A percentile compares a stretch with the other conserved stretches of the same genome.
phyloP scores from a whole-genome alignment of 2,888 invertebrate genomes.

The Hipparchia semele region DNA sequence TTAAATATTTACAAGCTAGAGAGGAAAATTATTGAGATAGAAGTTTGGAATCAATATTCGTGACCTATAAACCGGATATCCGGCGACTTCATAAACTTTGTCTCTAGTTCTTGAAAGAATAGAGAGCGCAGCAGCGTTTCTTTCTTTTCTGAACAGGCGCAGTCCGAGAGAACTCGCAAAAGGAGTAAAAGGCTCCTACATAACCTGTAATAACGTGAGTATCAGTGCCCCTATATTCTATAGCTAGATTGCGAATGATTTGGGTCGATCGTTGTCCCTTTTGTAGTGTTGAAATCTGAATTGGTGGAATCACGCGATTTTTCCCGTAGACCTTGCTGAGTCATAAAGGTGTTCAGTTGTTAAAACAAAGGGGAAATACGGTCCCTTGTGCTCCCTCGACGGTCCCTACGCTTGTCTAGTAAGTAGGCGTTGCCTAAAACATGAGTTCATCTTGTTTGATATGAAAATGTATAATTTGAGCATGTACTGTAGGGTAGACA shows the following conservation, averaged over 20 bases:
- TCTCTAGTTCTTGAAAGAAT: constrained; percentile 76
- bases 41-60: constrained; percentile 47
- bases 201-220: constrained; percentile 83
- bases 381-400: constrained; percentile 34
- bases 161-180: constrained; percentile 81
- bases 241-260: constrained; percentile 49
- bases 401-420: constrained; percentile 39
- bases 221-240: constrained; percentile 52
- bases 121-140: constrained; percentile 79
- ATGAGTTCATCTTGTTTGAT: constrained; percentile 12
- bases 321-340: constrained; percentile 50
- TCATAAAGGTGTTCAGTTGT: constrained; percentile 48
- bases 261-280: constrained; percentile 43
- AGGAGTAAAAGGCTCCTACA: constrained; percentile 84
- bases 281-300: constrained; percentile 45
- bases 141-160: constrained; percentile 83
- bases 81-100: constrained; percentile 79
- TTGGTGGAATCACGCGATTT: constrained; percentile 45
- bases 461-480: constrained; percentile 25
- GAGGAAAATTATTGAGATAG: constrained; percentile 29
- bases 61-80: constrained; percentile 70
- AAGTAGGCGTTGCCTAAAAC: constrained; percentile 41
- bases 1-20: constrained; percentile 6
- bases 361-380: constrained; percentile 35
- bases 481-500: constrained; percentile 49